phyloP scores from a whole-genome alignment of 2,797 vertebrate species.

The Sebastes cheni region DNA sequence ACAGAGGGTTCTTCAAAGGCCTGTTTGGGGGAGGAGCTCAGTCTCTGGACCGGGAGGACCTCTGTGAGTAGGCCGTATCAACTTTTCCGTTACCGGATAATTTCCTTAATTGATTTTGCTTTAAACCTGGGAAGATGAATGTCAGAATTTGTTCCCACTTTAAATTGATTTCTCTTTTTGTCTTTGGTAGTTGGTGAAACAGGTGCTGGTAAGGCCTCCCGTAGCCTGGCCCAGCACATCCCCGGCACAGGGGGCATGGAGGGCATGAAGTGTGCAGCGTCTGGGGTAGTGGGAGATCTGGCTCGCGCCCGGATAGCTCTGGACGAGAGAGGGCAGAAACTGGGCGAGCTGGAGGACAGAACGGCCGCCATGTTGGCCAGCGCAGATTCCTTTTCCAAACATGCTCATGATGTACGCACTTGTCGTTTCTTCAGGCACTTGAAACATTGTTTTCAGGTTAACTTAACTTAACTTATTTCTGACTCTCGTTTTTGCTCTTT shows the following conservation, averaged over 20 bases:
- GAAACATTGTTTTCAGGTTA: background rate
- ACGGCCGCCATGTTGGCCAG: conserved; percentile 95
- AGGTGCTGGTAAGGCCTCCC: conserved; percentile 90
- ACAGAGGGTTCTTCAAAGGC: conserved; percentile 98
- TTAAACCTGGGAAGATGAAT: background rate
- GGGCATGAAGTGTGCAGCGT: conserved; percentile 96
- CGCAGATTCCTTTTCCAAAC: conserved; percentile 96
- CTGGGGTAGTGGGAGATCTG: conserved; percentile 93
- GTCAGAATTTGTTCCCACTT: background rate
- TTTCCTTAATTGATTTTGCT: background rate
- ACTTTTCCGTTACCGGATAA: background rate
- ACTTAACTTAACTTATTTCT: background rate
- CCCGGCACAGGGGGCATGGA: conserved; percentile 94
- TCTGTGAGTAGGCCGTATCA: conserved; percentile 87
- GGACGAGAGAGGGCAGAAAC: conserved; percentile 96
- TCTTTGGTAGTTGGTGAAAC: conserved; percentile 90
- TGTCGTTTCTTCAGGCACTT: background rate
- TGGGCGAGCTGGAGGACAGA: conserved; percentile 95
- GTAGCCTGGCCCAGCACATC: conserved; percentile 96
- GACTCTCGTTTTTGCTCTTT: background rate
- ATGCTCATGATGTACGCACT: conserved; percentile 90
- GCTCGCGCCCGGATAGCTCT: conserved; percentile 93
- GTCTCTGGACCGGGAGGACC: conserved; percentile 96
- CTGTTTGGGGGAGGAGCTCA: conserved; percentile 97
- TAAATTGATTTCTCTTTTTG: conserved; percentile 7